A percentile compares a stretch with the other conserved stretches of the same genome.
Evolutionary conservation across 2,888 invertebrate genomes (phyloP).

Genomic region (Gastracanthus pulcherrimus): DNA sequence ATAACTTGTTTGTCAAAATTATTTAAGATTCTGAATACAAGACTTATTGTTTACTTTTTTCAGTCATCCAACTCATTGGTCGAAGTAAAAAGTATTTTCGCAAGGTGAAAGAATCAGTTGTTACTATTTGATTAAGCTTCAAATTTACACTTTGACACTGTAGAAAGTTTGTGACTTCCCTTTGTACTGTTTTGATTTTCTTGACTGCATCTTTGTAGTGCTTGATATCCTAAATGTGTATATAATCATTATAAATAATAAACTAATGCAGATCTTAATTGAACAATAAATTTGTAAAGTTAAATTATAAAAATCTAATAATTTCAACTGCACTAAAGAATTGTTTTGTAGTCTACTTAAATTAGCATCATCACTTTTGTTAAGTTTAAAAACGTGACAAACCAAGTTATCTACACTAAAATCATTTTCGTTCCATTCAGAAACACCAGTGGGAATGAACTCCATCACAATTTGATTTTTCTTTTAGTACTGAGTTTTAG

Average conservation of each 20-base stretch:
- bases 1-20: neutral
- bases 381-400: neutral
- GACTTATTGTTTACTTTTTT: slow-evolving; percentile 15
- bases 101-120: neutral
- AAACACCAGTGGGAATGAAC: neutral
- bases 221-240: slow-evolving; percentile 31
- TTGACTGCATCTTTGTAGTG: slow-evolving; percentile 1
- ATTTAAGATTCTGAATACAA: neutral
- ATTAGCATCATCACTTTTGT: neutral
- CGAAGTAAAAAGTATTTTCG: slow-evolving; percentile 12
- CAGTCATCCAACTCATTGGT: neutral
- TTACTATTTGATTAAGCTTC: neutral
- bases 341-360: neutral
- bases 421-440: neutral
- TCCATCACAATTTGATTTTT: slow-evolving; percentile 9
- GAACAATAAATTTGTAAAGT: neutral
- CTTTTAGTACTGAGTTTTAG: slow-evolving; percentile 13
- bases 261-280: neutral
- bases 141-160: neutral
- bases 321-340: neutral
- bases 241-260: neutral
- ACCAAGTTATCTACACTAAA: slow-evolving; percentile 16
- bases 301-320: slow-evolving; percentile 31
- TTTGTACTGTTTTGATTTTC: slow-evolving; percentile 29
- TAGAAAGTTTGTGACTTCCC: neutral